Conservation (phyloP, 2,113 vertebrate genomes). For the Brachyistius frenatus region DNA sequence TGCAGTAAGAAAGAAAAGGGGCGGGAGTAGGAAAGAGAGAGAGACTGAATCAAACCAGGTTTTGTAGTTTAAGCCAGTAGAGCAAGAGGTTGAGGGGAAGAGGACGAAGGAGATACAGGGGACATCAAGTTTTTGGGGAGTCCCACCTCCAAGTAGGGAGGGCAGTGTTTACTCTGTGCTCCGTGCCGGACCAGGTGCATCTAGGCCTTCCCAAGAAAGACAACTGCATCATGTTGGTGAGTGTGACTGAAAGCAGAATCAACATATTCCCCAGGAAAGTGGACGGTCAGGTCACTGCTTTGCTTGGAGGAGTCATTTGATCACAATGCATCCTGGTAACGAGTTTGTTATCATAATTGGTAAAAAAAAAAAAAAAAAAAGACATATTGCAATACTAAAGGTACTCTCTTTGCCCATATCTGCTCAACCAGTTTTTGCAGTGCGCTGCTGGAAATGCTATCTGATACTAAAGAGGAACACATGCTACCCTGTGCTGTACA, state of each 20-base stretch:
- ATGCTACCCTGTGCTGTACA: not conserved
- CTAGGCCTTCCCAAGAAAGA: constrained; percentile 27
- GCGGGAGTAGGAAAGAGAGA: constrained; percentile 4
- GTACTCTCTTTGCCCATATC: not conserved
- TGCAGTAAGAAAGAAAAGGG: constrained; percentile 22
- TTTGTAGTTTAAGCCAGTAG: constrained; percentile 18
- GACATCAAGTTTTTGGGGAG: constrained; percentile 25
- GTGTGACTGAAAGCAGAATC: constrained; percentile 39
- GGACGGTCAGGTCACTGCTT: not conserved
- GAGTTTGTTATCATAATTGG: not conserved
- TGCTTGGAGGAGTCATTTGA: constrained; percentile 11
- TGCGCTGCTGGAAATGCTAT: not conserved
- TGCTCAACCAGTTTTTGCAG: not conserved
- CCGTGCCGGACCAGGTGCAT: constrained; percentile 6
- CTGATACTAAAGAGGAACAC: not conserved
- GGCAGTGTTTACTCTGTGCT: constrained; percentile 21
- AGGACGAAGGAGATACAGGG: constrained; percentile 15
- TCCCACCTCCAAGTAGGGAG: constrained; percentile 33
- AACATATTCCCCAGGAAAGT: not conserved
- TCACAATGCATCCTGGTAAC: not conserved
- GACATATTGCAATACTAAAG: not conserved
- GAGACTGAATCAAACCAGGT: constrained; percentile 1
- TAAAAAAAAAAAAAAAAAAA: not conserved
- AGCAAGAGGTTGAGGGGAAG: constrained; percentile 17
- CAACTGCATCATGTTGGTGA: constrained; percentile 77